phyloP scores from a whole-genome alignment of 1,140 invertebrate genomes.

The Platyura marginata region DNA sequence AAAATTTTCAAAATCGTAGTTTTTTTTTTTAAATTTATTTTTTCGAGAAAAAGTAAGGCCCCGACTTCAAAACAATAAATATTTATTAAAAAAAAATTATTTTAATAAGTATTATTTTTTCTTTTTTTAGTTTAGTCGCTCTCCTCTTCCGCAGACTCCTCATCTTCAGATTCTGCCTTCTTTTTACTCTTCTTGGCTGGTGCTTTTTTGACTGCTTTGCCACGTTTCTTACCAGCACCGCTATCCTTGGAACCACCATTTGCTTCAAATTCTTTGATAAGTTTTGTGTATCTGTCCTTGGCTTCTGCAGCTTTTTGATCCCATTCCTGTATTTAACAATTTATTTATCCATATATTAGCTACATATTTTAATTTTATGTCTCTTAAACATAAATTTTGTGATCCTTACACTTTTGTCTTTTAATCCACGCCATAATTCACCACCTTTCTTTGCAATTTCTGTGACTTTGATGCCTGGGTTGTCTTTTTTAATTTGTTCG shows the following conservation, averaged over 20 bases:
- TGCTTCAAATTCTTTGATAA: constrained; percentile 76
- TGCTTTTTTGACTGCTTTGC: constrained; percentile 20
- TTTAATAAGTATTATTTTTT: too few species aligned
- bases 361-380: not conserved
- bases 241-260: constrained; percentile 37
- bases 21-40: too few species aligned
- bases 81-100: too few species aligned
- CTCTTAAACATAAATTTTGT: not conserved
- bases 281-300: constrained; percentile 71
- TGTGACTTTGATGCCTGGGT: constrained; percentile 61
- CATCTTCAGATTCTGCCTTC: constrained; percentile 22
- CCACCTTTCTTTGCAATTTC: constrained; percentile 75
- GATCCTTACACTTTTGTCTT: constrained; percentile 57
- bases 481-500: constrained; percentile 59
- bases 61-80: too few species aligned
- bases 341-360: too few species aligned
- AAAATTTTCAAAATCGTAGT: too few species aligned
- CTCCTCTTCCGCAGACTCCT: constrained; percentile 5
- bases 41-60: too few species aligned
- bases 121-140: constrained; percentile 9
- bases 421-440: constrained; percentile 65
- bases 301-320: constrained; percentile 66
- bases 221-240: constrained; percentile 28
- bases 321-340: constrained; percentile 68
- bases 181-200: constrained; percentile 29